Percentiles rank a stretch among this genome's conserved stretches.
These are phyloP conservation scores for Cheilosia grossa DNA, from an alignment of 2,888 invertebrate species.

Conservation along the genomic window DNA sequence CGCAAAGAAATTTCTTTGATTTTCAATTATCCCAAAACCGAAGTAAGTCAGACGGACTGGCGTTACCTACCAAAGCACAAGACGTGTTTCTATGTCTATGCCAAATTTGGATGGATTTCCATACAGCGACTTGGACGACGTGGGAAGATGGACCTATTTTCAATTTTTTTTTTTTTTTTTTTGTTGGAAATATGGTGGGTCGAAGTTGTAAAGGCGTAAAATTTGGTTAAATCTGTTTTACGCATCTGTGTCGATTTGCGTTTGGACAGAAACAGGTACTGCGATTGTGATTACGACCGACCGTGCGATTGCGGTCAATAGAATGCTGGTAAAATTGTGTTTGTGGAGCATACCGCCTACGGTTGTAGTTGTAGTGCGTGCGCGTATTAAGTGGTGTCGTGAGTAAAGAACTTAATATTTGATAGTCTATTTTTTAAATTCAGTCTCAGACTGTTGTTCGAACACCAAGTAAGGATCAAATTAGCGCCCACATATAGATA, in stretches of 20 bases:
- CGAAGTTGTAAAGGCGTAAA: constrained; percentile 13
- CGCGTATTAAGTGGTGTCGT: constrained; percentile 7
- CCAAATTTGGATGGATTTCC: constrained; percentile 39
- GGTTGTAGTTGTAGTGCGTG: neutral
- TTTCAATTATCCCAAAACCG: constrained; percentile 19
- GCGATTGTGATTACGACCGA: neutral
- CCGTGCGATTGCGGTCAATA: constrained; percentile 51
- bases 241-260: neutral
- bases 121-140: constrained; percentile 2
- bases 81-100: constrained; percentile 37
- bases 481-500: constrained; percentile 54
- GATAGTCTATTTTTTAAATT: constrained; percentile 37
- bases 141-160: constrained; percentile 55
- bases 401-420: constrained; percentile 16
- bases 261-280: neutral
- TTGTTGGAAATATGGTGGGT: constrained; percentile 14
- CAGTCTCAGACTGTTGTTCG: constrained; percentile 21
- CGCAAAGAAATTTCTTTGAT: constrained; percentile 21
- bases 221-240: constrained; percentile 20
- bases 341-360: constrained; percentile 51
- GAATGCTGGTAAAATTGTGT: constrained; percentile 40
- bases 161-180: constrained; percentile 15
- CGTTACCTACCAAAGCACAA: constrained; percentile 28
- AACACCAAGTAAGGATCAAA: constrained; percentile 35
- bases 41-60: constrained; percentile 43